A percentile compares a stretch with the other conserved stretches of the same genome.
Evolutionary conservation across 92 coral and sea anemone species (phyloP).

Genomic region (Epizoanthus scotinus): DNA sequence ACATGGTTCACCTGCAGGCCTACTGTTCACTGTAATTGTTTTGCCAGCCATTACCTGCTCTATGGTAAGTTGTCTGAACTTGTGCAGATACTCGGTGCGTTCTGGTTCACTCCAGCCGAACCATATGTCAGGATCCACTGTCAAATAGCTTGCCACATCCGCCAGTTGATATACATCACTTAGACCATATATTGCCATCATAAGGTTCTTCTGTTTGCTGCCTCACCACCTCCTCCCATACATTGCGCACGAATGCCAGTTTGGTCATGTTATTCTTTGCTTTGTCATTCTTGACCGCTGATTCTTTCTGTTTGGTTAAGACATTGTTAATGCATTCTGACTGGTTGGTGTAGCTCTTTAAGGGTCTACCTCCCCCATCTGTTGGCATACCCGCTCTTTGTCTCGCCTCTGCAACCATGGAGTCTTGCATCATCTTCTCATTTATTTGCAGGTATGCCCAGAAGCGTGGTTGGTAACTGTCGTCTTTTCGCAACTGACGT

Average conservation of each 20-base stretch:
- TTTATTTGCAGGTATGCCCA: conserved; percentile 31
- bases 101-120: conserved; percentile 45
- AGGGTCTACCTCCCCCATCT: conserved; percentile 25
- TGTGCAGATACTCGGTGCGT: conserved; percentile 35
- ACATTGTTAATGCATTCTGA: conserved; percentile 60
- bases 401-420: conserved; percentile 47
- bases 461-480: conserved; percentile 23
- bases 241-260: conserved; percentile 49
- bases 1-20: not conserved
- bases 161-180: conserved; percentile 63
- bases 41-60: conserved; percentile 45
- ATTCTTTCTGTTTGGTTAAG: conserved; percentile 60
- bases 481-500: conserved; percentile 7
- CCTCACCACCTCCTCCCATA: conserved; percentile 51
- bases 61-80: conserved; percentile 41
- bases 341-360: conserved; percentile 46
- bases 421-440: conserved; percentile 44
- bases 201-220: conserved; percentile 44
- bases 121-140: conserved; percentile 47
- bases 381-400: conserved; percentile 58
- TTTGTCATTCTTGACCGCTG: conserved; percentile 46
- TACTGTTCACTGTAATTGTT: conserved; percentile 24
- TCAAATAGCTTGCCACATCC: conserved; percentile 24
- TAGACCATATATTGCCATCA: conserved; percentile 46
- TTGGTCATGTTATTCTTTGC: conserved; percentile 42